Evolutionary conservation across 2,888 invertebrate species (phyloP).

Genomic region (Eledone cirrhosa): DNA sequence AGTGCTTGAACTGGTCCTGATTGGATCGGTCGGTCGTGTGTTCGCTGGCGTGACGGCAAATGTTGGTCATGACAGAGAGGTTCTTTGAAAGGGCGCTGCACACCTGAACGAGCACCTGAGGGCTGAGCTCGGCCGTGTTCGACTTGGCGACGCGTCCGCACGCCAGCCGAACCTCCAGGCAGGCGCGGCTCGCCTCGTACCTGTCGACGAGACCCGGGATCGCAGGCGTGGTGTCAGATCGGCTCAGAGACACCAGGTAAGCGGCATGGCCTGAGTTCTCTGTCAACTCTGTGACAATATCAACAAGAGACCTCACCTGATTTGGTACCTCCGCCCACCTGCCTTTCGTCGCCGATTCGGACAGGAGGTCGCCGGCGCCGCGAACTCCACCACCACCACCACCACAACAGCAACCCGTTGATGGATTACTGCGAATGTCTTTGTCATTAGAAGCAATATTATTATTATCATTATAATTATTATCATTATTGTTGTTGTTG

Average conservation of each 20-base stretch:
- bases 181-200: constrained; percentile 58
- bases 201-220: constrained; percentile 56
- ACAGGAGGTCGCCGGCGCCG: not conserved
- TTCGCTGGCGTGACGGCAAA: constrained; percentile 56
- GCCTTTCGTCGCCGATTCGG: constrained; percentile 31
- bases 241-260: constrained; percentile 54
- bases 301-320: constrained; percentile 53
- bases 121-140: constrained; percentile 51
- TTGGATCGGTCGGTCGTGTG: constrained; percentile 45
- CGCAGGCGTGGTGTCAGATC: constrained; percentile 46
- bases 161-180: constrained; percentile 59
- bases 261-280: constrained; percentile 61
- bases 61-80: constrained; percentile 57
- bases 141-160: constrained; percentile 55
- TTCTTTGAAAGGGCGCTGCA: constrained; percentile 59
- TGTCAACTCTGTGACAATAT: constrained; percentile 55
- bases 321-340: constrained; percentile 52
- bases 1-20: constrained; percentile 61
- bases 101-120: constrained; percentile 57
- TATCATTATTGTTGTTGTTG: too few species aligned
- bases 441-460: too few species aligned
- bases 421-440: too few species aligned
- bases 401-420: too few species aligned
- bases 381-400: not conserved
- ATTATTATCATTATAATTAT: too few species aligned